These are phyloP conservation scores for Tachysurus vachellii DNA, from an alignment of 2,113 vertebrate genomes.

Conservation along the genomic window DNA sequence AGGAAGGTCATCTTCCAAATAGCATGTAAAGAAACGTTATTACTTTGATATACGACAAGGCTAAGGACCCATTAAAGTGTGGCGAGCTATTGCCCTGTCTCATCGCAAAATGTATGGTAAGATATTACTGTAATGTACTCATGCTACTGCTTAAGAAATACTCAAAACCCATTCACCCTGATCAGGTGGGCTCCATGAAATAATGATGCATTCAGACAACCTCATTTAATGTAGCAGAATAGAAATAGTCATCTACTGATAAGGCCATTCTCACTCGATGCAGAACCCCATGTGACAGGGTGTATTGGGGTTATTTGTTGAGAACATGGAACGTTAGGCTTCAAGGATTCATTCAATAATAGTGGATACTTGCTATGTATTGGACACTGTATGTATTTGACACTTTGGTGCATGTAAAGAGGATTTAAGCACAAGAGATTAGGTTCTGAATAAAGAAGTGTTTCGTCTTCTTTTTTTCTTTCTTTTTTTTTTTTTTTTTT, in stretches of 20 bases:
- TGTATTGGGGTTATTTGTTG: background rate
- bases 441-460: no score
- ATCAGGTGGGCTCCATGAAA: background rate
- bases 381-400: background rate
- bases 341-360: background rate
- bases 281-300: background rate
- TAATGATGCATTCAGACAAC: conserved; percentile 6
- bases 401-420: background rate
- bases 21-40: conserved; percentile 6
- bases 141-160: conserved; percentile 8
- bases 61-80: conserved; percentile 16
- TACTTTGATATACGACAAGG: conserved; percentile 15
- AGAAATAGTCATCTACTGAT: background rate
- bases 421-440: background rate
- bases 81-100: conserved; percentile 12
- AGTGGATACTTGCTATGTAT: background rate
- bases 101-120: conserved; percentile 6
- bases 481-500: no score
- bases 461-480: no score
- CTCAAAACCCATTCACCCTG: conserved; percentile 21
- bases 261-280: background rate
- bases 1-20: conserved; percentile 22
- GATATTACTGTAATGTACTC: conserved; percentile 9
- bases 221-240: conserved; percentile 2
- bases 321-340: background rate